A percentile compares a stretch with the other conserved stretches of the same genome.
These are phyloP conservation scores for Pseudopipra pipra DNA, from an alignment of 2,113 vertebrate species.

Conservation along the genomic window DNA sequence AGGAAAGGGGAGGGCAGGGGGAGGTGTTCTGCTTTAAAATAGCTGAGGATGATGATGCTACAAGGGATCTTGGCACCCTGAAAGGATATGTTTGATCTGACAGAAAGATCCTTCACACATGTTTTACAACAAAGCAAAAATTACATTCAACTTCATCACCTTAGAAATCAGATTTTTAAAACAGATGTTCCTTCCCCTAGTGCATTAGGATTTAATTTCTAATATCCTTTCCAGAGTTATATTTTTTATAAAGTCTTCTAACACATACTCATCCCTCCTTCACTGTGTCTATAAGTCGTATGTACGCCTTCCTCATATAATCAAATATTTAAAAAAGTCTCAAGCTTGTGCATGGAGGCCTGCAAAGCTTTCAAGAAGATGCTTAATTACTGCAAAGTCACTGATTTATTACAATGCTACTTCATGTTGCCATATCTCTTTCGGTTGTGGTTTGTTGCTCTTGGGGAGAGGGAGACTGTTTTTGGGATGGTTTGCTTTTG, in stretches of 20 bases:
- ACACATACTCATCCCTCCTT: not conserved
- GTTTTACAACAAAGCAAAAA: not conserved
- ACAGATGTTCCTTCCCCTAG: not conserved
- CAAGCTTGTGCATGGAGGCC: not conserved
- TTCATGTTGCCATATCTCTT: not conserved
- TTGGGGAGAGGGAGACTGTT: not conserved
- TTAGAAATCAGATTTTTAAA: not conserved
- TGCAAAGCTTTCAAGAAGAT: not conserved
- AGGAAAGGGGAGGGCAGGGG: not conserved
- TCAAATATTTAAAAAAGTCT: not conserved
- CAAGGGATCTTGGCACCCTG: not conserved
- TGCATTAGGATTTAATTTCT: not conserved
- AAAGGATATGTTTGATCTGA: not conserved
- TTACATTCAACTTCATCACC: not conserved
- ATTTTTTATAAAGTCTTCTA: not conserved
- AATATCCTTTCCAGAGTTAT: not conserved
- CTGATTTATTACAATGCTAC: not conserved
- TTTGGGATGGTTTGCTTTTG: not conserved
- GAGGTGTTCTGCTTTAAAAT: not conserved
- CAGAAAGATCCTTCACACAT: not conserved
- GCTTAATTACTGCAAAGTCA: not conserved
- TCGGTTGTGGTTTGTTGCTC: not conserved
- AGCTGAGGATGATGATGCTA: not conserved
- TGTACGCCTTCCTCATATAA: not conserved
- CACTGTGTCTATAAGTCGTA: not conserved